Percentiles rank a stretch among this genome's conserved stretches.
Conservation (phyloP, 2,797 vertebrate genomes). For the Psittacula derbiana region DNA sequence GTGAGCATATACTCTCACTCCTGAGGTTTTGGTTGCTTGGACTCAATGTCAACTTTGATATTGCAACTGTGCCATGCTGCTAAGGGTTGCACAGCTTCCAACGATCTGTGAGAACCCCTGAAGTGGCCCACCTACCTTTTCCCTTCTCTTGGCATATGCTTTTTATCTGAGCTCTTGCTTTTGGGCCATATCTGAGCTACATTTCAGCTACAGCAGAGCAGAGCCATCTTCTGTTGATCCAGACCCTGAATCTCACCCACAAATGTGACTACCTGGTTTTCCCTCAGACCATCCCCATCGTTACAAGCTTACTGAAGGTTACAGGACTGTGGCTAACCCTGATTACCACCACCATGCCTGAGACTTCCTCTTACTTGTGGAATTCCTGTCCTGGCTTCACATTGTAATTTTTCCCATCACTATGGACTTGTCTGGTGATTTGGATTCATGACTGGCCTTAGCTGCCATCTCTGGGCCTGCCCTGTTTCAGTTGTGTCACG, state of each 20-base stretch:
- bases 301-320: background rate
- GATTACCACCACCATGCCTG: background rate
- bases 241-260: background rate
- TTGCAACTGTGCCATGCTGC: background rate
- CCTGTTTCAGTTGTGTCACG: background rate
- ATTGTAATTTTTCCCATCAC: background rate
- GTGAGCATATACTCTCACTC: accelerated
- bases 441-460: background rate
- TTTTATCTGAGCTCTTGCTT: background rate
- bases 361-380: background rate
- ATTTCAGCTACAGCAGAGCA: background rate
- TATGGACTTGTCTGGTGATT: background rate
- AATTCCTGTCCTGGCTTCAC: background rate
- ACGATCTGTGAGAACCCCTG: background rate
- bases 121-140: background rate
- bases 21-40: background rate
- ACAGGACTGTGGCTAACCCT: background rate
- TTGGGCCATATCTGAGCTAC: background rate
- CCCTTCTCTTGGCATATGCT: background rate
- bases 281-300: background rate
- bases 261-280: background rate
- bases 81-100: background rate
- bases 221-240: background rate
- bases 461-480: background rate
- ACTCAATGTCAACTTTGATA: background rate